Evolutionary conservation across 2,797 vertebrate species (phyloP).

Genomic region (Coregonus sp.): DNA sequence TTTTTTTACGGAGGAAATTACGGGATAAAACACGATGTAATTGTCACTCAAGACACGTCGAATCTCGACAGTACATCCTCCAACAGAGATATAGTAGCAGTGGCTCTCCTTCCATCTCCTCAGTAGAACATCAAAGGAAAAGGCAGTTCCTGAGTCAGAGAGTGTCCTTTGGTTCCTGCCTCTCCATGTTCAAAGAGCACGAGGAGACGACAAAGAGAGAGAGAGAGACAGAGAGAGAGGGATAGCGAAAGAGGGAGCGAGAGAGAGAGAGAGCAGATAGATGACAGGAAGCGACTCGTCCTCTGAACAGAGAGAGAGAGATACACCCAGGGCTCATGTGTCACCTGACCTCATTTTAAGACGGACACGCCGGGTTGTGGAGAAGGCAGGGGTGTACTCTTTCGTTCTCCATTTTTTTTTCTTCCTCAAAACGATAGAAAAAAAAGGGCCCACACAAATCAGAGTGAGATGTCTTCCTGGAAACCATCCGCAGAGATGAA

Average conservation of each 20-base stretch:
- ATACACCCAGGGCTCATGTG: slow-evolving; percentile 57
- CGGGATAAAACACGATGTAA: too few species aligned
- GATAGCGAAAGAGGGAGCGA: background rate
- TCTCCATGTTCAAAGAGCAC: slow-evolving; percentile 35
- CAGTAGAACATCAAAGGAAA: slow-evolving; percentile 34
- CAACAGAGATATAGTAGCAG: too few species aligned
- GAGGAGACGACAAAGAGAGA: background rate
- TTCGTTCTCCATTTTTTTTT: slow-evolving; percentile 67
- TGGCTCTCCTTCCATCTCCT: too few species aligned
- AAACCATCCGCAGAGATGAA: slow-evolving; percentile 68
- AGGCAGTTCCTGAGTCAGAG: slow-evolving; percentile 17
- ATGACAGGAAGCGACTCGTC: slow-evolving; percentile 19
- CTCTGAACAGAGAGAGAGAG: slow-evolving; percentile 27
- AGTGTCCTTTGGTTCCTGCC: background rate
- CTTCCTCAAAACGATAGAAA: slow-evolving; percentile 51
- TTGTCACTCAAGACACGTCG: too few species aligned
- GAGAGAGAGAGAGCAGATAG: background rate
- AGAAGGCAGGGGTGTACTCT: slow-evolving; percentile 67
- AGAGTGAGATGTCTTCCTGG: slow-evolving; percentile 59
- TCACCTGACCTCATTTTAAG: slow-evolving; percentile 72
- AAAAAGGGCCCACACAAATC: slow-evolving; percentile 56
- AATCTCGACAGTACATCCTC: too few species aligned
- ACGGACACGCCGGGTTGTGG: slow-evolving; percentile 61
- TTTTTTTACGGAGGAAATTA: too few species aligned
- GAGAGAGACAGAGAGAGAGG: background rate